Evolutionary conservation across 2,888 invertebrate species (phyloP).

Genomic region (Diarsia brunnea): DNA sequence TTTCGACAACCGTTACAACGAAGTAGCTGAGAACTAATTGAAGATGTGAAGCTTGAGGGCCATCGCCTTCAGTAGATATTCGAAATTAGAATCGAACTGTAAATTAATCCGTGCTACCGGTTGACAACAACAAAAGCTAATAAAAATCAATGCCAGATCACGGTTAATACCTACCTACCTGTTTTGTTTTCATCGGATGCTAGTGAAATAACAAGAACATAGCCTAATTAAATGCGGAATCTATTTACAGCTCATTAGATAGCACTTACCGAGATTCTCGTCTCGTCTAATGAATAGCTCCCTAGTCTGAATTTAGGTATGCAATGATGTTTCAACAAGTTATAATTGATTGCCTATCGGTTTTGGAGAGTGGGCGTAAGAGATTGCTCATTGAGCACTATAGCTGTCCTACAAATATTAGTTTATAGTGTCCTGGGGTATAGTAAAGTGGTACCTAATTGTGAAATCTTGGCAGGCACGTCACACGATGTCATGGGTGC

Average conservation of each 20-base stretch:
- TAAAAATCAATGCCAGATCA: conserved; percentile 22
- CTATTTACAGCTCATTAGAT: conserved; percentile 6
- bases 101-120: conserved; percentile 35
- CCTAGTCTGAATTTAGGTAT: conserved; percentile 23
- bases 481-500: conserved; percentile 28
- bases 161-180: neutral
- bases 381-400: conserved; percentile 64
- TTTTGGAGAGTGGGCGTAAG: conserved; percentile 62
- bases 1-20: conserved; percentile 5
- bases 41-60: conserved; percentile 24
- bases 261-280: conserved; percentile 11
- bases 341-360: conserved; percentile 56
- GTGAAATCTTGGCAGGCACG: conserved; percentile 74
- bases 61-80: conserved; percentile 17
- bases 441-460: conserved; percentile 65
- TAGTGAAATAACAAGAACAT: conserved; percentile 18
- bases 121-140: conserved; percentile 28
- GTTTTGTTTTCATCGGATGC: conserved; percentile 24
- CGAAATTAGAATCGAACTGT: conserved; percentile 43
- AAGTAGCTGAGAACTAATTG: conserved; percentile 3
- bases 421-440: conserved; percentile 48
- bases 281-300: conserved; percentile 14
- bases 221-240: conserved; percentile 11
- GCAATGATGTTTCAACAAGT: conserved; percentile 49
- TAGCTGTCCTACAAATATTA: conserved; percentile 44